A percentile compares a stretch with the other conserved stretches of the same genome.
Conservation (phyloP, 2,797 vertebrate species). For the Anguilla anguilla region DNA sequence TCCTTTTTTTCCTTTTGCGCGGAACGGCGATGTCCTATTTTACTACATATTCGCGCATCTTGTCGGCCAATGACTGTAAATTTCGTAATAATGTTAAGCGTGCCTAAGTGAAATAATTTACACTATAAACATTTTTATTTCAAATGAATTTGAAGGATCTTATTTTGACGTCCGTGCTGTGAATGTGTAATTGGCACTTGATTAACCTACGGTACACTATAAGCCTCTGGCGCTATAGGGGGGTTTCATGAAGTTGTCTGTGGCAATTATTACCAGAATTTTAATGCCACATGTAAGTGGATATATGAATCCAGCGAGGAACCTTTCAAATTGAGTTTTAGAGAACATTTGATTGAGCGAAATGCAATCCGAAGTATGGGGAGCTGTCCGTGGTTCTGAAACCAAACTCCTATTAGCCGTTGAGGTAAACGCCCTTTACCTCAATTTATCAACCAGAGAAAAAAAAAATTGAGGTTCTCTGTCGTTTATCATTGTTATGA, state of each 20-base stretch:
- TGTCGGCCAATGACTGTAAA: not conserved
- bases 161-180: not conserved
- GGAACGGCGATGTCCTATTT: slow-evolving; percentile 28
- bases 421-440: slow-evolving; percentile 70
- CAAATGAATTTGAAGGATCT: not conserved
- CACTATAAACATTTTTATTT: not conserved
- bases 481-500: not conserved
- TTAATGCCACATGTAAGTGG: not conserved
- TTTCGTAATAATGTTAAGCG: not conserved
- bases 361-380: slow-evolving; percentile 20
- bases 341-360: not conserved
- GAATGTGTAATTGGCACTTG: slow-evolving; percentile 7
- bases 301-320: not conserved
- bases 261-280: not conserved
- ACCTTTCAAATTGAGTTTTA: not conserved
- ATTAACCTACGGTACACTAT: not conserved
- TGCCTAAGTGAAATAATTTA: not conserved
- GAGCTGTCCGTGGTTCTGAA: slow-evolving; percentile 65
- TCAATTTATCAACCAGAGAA: slow-evolving; percentile 13
- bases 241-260: slow-evolving; percentile 9
- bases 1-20: slow-evolving; percentile 44
- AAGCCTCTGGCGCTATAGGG: not conserved
- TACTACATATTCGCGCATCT: not conserved
- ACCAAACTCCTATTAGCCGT: slow-evolving; percentile 51
- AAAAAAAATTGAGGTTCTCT: not conserved